Percentiles rank a stretch among this genome's conserved stretches.
These are phyloP conservation scores for Thymelicus sylvestris DNA, from an alignment of 2,888 invertebrate species.

Conservation along the genomic window DNA sequence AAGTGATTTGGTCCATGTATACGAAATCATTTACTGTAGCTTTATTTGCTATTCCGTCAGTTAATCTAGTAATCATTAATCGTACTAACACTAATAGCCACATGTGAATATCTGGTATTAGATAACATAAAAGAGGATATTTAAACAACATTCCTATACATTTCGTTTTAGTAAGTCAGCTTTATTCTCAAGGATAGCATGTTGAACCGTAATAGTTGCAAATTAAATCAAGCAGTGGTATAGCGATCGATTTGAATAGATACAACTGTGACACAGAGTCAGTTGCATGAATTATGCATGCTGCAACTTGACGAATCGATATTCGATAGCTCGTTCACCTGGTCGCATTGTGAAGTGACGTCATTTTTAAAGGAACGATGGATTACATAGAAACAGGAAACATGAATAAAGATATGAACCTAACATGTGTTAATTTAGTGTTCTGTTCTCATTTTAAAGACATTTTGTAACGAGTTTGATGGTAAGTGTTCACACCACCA, in stretches of 20 bases:
- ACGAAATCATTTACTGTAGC: too few species aligned
- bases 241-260: slow-evolving; percentile 30
- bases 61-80: too few species aligned
- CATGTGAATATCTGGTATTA: too few species aligned
- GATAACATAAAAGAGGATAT: neutral
- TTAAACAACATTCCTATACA: too few species aligned
- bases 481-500: too few species aligned
- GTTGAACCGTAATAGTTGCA: slow-evolving; percentile 17
- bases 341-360: slow-evolving; percentile 4
- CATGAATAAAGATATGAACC: neutral
- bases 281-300: slow-evolving; percentile 32
- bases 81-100: too few species aligned
- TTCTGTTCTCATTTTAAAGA: too few species aligned
- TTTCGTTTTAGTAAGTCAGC: neutral
- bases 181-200: slow-evolving; percentile 8
- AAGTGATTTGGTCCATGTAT: too few species aligned
- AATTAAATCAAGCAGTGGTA: slow-evolving; percentile 22
- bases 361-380: slow-evolving; percentile 5
- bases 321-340: slow-evolving; percentile 24
- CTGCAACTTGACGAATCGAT: slow-evolving; percentile 35
- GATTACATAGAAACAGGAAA: slow-evolving; percentile 1
- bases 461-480: too few species aligned
- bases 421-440: neutral
- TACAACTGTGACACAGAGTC: slow-evolving; percentile 28
- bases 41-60: too few species aligned